Evolutionary conservation across 2,113 vertebrate species (phyloP), one percentile per base, ranked within the genome.

Genomic region (Paralichthys olivaceus): DNA sequence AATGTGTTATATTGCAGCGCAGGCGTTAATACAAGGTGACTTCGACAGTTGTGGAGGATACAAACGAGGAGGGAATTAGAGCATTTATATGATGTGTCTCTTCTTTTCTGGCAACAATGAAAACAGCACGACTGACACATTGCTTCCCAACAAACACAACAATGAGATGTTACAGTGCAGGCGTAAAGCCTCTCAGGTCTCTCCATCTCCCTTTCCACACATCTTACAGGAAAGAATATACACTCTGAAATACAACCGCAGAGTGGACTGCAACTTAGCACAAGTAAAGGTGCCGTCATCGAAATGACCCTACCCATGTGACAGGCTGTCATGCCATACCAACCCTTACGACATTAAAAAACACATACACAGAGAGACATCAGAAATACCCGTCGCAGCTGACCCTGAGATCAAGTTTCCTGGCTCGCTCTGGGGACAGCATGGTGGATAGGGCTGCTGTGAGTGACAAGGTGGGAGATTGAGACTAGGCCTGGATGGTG

Each of bases 361-460:
- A 88, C 72, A 89, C 75, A 89, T 65, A 84, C 72, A 79, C 68
- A 73, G 59, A 67, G 51, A 86, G 65, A 83, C 82, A 86, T 88
- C 91, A 90, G 90, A 90, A 92, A 92, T 93, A 92, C 89, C 90
- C 61, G 17, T 58, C 69, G 69, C 93, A 94, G 93, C 92, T 93
- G 93, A 95, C 92, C 89, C 89, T 49, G 68, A 84, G 91, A 93
- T 94, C 93, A 89, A 90, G 86, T 95, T 88, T 93, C 92, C 86
- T 57, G 76, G 84, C 84, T 43, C 56, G 62, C 67, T 29, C 43
- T 66, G 85, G 82, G 78, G 60, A 19, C 61, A 66, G 69, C 61
- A 60, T 25, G 79, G 71, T 37, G 59, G 60, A 34, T 17, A 6
- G 20, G 23, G 15, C 66, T 49, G 15, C 45, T 49, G 17, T 49